These are phyloP conservation scores for Pipra filicauda DNA, from an alignment of 2,113 vertebrate species.

Conservation along the genomic window DNA sequence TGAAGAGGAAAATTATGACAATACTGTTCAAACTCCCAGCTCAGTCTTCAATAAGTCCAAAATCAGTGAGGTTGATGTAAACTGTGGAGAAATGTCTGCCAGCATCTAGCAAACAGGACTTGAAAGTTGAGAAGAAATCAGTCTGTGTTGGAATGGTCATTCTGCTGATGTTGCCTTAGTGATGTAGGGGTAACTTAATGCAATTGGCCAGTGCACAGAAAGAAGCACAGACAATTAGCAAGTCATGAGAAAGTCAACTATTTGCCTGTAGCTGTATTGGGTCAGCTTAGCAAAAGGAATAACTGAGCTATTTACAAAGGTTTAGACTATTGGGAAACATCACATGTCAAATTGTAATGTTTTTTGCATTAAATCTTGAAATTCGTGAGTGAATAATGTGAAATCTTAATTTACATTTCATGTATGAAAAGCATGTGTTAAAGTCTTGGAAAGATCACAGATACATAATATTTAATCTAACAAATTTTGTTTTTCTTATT, in stretches of 20 bases:
- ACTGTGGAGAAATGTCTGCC: not conserved
- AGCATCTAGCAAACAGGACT: not conserved
- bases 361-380: not conserved
- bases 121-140: slow-evolving; percentile 28
- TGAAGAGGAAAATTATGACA: not conserved
- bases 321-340: not conserved
- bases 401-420: not conserved
- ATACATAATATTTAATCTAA: not conserved
- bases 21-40: not conserved
- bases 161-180: slow-evolving; percentile 32
- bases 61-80: not conserved
- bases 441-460: not conserved
- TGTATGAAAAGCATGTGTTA: not conserved
- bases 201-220: not conserved
- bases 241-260: not conserved
- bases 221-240: not conserved
- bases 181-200: slow-evolving; percentile 24
- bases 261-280: not conserved
- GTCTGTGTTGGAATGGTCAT: slow-evolving; percentile 6
- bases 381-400: not conserved
- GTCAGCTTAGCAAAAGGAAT: not conserved
- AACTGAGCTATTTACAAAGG: not conserved
- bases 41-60: not conserved
- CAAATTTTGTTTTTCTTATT: not conserved
- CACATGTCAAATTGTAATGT: not conserved